phyloP scores from a whole-genome alignment of 2,113 vertebrate species.

The Trochalopteron elliotii region DNA sequence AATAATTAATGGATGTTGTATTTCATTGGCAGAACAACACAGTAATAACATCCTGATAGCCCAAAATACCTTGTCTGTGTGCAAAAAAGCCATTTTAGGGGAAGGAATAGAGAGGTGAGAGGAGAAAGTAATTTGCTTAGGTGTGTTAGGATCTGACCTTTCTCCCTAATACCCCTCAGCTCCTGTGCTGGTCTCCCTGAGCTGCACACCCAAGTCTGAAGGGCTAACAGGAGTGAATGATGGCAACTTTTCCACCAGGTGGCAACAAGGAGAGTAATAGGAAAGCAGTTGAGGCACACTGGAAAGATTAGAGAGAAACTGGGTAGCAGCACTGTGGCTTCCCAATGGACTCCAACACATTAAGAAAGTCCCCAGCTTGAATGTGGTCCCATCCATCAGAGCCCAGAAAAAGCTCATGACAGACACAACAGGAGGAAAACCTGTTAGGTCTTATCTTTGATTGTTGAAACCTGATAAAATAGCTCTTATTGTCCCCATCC shows the following conservation, averaged over 20 bases:
- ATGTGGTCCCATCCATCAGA: neutral
- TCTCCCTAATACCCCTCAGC: neutral
- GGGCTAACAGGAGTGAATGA: neutral
- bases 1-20: neutral
- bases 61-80: neutral
- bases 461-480: neutral
- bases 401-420: neutral
- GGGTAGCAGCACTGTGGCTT: neutral
- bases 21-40: neutral
- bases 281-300: neutral
- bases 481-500: neutral
- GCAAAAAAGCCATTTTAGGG: neutral
- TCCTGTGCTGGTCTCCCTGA: neutral
- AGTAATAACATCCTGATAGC: neutral
- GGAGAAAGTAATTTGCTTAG: neutral
- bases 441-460: rapidly evolving
- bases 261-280: neutral
- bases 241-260: neutral
- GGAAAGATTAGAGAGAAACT: neutral
- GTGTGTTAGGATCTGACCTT: rapidly evolving
- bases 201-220: neutral
- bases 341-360: rapidly evolving
- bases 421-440: neutral
- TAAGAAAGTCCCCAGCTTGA: neutral
- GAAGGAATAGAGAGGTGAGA: neutral